phyloP scores from a whole-genome alignment of 2,888 invertebrate species.

The Blastobasis lacticolella region DNA sequence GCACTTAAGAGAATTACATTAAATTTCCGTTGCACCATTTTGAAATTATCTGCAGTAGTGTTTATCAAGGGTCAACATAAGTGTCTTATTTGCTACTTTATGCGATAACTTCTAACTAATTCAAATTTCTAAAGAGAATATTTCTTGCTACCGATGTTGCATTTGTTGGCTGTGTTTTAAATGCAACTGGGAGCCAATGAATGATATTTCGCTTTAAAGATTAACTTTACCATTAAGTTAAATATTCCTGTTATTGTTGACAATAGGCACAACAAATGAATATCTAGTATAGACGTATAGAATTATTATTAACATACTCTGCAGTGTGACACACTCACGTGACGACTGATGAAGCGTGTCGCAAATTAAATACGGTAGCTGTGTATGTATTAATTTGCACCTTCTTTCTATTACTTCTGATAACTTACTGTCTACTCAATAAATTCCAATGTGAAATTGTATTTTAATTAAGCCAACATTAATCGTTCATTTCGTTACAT shows the following conservation, averaged over 20 bases:
- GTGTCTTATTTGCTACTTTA: conserved; percentile 30
- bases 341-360: conserved; percentile 42
- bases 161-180: no score
- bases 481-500: no score
- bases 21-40: neutral
- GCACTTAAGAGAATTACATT: conserved; percentile 1
- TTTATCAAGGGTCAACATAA: conserved; percentile 54
- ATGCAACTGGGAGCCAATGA: no score
- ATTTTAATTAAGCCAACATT: no score
- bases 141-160: no score
- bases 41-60: conserved; percentile 31
- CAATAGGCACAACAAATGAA: no score
- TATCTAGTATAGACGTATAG: conserved; percentile 3
- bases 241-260: conserved; percentile 2
- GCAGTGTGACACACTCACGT: conserved; percentile 29
- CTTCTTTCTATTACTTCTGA: no score
- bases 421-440: no score
- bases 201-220: neutral
- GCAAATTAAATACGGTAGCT: conserved; percentile 14
- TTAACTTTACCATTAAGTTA: neutral
- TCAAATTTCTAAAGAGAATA: neutral
- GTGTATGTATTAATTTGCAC: no score
- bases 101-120: conserved; percentile 9
- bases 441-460: no score
- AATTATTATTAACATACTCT: conserved; percentile 34